Base-by-base conservation (phyloP, 2,888 invertebrate species). In the Thera obeliscata region DNA sequence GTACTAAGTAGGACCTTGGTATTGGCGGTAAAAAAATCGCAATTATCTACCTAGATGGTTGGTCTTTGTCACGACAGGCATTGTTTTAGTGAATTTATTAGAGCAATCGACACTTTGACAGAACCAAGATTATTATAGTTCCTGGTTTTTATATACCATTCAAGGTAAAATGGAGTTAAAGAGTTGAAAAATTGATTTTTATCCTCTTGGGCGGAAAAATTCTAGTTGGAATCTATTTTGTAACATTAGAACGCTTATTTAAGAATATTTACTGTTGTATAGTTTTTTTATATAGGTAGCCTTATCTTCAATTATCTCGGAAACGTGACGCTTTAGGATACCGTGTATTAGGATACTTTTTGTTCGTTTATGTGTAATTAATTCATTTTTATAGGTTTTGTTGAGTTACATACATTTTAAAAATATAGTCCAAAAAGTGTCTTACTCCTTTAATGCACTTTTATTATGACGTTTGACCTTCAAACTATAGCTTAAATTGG, bases 51-150 rank as follows among this genome's bases (percentile, higher is more conserved):
- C 80, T 81, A 84, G 63, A 86, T 86, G 85, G 86, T 82, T 85
- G 87, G 83, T 87, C 91, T 92, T 91, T 92, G 93, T 93, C 91
- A 91, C 85, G 89, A 81, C 82, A 89, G 84, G 85, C 89, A 93
- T 93, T 92, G 93, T 93, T 89, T 90, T 87, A 83, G 85, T 82
- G 81, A 86, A 87, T 90, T 89, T 87, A 87, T 88, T 87, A 85
- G 84, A 83, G 77, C 81, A 81, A 81, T 83, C 78, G 84, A 83
- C 80, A 81, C 81, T 81, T 81, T 82, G 79, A 78, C 80, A 59
- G 35, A 49, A 70, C 77, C 77, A 76, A 78, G 81, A 56, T 62
- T 64, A 66, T 9, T 12, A 41, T 68, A 56, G 70, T 73, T 86
- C 82, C 84, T 84, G 77, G 72, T 83, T 77, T 79, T 78, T 76